Percentiles rank a stretch among this genome's conserved stretches.
Conservation (phyloP, 2,888 invertebrate species). For the Acrocyrtus sp. region DNA sequence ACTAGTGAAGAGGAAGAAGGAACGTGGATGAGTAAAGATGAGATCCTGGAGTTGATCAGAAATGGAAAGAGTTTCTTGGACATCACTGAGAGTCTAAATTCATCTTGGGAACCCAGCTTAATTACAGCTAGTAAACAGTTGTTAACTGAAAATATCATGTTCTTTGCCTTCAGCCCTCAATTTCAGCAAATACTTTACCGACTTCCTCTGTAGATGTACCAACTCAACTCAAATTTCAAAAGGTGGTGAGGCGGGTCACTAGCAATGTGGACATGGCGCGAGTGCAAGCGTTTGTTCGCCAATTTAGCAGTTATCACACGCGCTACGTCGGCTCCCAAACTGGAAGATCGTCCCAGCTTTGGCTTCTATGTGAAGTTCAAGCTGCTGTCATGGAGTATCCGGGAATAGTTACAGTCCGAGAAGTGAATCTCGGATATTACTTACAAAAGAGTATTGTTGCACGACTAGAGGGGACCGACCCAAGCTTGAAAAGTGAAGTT, state of each 20-base stretch:
- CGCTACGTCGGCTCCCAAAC: conserved; percentile 29
- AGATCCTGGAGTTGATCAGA: conserved; percentile 22
- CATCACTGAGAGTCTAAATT: background rate
- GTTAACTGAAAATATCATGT: background rate
- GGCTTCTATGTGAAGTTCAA: conserved; percentile 27
- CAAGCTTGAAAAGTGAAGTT: conserved; percentile 23
- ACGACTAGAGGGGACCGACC: conserved; percentile 38
- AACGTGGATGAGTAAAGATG: conserved; percentile 24
- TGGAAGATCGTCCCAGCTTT: conserved; percentile 18
- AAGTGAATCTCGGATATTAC: conserved; percentile 30
- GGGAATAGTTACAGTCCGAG: conserved; percentile 18
- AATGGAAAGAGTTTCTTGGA: conserved; percentile 7
- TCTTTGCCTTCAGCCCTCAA: background rate
- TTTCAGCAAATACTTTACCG: background rate
- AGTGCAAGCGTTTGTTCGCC: conserved; percentile 10
- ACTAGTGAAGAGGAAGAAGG: no score
- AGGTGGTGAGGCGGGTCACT: conserved; percentile 1
- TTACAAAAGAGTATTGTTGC: conserved; percentile 42
- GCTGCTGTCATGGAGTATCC: conserved; percentile 19
- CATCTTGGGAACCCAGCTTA: background rate
- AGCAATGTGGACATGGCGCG: conserved; percentile 3
- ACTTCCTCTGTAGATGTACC: conserved; percentile 7
- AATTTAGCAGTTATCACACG: conserved; percentile 32
- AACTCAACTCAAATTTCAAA: conserved; percentile 16
- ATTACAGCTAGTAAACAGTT: background rate